Evolutionary conservation across 2,797 vertebrate species (phyloP).

Genomic region (Cryptoblepharus egeriae): DNA sequence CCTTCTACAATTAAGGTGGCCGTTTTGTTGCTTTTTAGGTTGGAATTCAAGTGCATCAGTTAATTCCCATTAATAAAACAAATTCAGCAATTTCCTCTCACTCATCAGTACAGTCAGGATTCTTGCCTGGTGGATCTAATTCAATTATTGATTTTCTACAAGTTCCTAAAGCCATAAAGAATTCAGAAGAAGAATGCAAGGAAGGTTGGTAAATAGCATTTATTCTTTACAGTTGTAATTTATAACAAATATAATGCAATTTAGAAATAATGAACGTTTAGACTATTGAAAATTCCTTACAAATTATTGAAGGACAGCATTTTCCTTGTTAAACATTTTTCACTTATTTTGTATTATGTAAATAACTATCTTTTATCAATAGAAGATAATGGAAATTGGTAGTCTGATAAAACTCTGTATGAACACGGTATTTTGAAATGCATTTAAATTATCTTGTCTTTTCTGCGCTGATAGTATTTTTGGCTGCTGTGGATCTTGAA

Average conservation of each 20-base stretch:
- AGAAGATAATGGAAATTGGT: not conserved
- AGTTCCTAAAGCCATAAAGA: slow-evolving; percentile 75
- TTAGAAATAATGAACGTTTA: too few species aligned
- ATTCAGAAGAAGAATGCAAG: slow-evolving; percentile 69
- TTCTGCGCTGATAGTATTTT: slow-evolving; percentile 68
- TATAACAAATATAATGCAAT: too few species aligned
- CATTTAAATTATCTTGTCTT: slow-evolving; percentile 31
- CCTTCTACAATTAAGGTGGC: slow-evolving; percentile 18
- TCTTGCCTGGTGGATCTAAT: slow-evolving; percentile 73
- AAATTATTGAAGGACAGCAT: not conserved
- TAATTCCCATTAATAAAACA: slow-evolving; percentile 79
- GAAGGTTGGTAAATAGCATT: slow-evolving; percentile 72
- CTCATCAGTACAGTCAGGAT: slow-evolving; percentile 64
- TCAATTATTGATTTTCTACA: slow-evolving; percentile 90
- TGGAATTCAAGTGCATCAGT: slow-evolving; percentile 92
- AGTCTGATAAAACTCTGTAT: not conserved
- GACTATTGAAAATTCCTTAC: too few species aligned
- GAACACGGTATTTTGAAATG: not conserved
- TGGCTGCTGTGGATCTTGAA: slow-evolving; percentile 77
- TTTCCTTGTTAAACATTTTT: not conserved
- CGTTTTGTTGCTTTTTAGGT: slow-evolving; percentile 74
- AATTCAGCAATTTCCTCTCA: slow-evolving; percentile 59
- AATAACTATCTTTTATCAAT: not conserved
- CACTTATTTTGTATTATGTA: not conserved
- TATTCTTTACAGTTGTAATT: too few species aligned